A percentile compares a stretch with the other conserved stretches of the same genome.
These are phyloP conservation scores for Chymomyza amoena DNA, from an alignment of 2,888 invertebrate genomes.

Conservation along the genomic window DNA sequence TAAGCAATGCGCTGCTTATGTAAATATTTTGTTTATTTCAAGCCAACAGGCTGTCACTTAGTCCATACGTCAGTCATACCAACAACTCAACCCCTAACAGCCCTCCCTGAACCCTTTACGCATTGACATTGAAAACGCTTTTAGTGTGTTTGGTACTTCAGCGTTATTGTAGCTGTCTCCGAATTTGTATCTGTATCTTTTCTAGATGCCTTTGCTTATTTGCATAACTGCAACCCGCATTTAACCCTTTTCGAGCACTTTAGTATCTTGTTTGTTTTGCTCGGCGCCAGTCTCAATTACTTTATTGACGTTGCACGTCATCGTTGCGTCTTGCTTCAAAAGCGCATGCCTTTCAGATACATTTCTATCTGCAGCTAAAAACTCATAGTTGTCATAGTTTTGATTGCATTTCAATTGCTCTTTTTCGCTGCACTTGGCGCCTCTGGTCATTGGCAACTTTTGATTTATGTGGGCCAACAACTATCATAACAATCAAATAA, in stretches of 20 bases:
- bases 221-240: slow-evolving; percentile 55
- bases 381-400: slow-evolving; percentile 37
- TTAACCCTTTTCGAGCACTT: slow-evolving; percentile 39
- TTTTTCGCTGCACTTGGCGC: slow-evolving; percentile 6
- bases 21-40: slow-evolving; percentile 55
- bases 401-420: slow-evolving; percentile 37
- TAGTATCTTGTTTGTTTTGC: slow-evolving; percentile 41
- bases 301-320: slow-evolving; percentile 56
- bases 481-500: not conserved
- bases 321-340: slow-evolving; percentile 10
- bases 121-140: slow-evolving; percentile 30
- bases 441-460: not conserved
- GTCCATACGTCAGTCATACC: slow-evolving; percentile 16
- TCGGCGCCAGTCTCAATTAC: slow-evolving; percentile 70
- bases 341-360: not conserved
- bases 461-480: not conserved
- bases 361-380: not conserved
- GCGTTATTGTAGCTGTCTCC: slow-evolving; percentile 22
- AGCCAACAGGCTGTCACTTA: not conserved
- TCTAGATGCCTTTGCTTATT: slow-evolving; percentile 30
- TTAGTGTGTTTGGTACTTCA: not conserved
- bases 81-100: slow-evolving; percentile 7
- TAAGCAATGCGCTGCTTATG: slow-evolving; percentile 47
- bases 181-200: slow-evolving; percentile 11
- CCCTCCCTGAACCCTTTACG: not conserved